Evolutionary conservation across 2,888 invertebrate species (phyloP), one percentile per base, ranked within the genome.

Genomic region (Oligia fasciuncula): DNA sequence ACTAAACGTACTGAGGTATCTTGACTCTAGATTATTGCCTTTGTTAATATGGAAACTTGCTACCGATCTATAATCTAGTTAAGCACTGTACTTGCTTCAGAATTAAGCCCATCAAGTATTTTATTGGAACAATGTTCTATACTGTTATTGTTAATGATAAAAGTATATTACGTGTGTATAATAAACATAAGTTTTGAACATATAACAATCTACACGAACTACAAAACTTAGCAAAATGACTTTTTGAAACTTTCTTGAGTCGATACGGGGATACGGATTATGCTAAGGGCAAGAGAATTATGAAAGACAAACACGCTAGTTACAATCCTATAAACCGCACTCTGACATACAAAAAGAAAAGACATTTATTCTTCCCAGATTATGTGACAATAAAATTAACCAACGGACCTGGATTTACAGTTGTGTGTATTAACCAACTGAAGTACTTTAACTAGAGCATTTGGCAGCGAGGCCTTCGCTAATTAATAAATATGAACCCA

Each of bases 81-180:
- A 66, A 9, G 2, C 54, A 54, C 29, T 3, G 23, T 51, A 35
- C 23, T n/a, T 67, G 19, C 9, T 77, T n/a, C 17, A 54, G 19
- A 70, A 54, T 43, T 35, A 13, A 43, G 19, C 19, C 29, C 17
- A 54, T 17, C 17, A 40, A 51, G 17, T 35, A n/a, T 29, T 35
- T 8, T 65, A 67, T 62, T 46, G 19, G 5, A 65, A n/a, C 23
- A 62, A 68, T 57, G n/a, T 74, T 67, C 11, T n/a, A 14, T 46
- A 46, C 43, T 54, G 51, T 49, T 80, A 74, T 74, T n/a, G 80
- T 40, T 63, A 57, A 74, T 63, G 80, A 40, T 54, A 40, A 74
- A 74, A 74, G 54, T 80, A 73, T 69, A 68, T 73, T 54, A 68
- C 67, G 17, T 74, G 60, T 63, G 6, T 23, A 0, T 71, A 62